Evolutionary conservation across 1,140 invertebrate genomes (phyloP), one percentile per base, ranked within the genome.

Genomic region (Calosoma granatense): DNA sequence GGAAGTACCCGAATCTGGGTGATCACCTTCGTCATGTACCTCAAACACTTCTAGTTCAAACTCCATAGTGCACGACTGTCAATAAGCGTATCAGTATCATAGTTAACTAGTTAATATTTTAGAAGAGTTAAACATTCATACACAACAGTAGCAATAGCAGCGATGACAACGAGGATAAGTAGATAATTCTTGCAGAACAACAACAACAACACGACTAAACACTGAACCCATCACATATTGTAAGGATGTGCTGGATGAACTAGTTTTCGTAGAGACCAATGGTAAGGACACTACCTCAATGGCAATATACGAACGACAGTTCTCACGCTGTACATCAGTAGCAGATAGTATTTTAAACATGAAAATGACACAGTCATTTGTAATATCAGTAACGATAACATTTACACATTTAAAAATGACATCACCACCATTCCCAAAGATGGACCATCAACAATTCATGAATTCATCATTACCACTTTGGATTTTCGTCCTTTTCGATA

Each of bases 21-120:
- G 62, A 41, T 68, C 67, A 59, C 59, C 64, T 20, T 68, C 65
- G 52, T 72, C 70, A 56, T 70, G 68, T 30, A 72, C 69, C 58
- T 72, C 70, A 56, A 72, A 72, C 52, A 72, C 68, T 64, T 72
- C 70, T 61, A 72, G 57, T 65, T 72, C 70, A 56, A 67, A 70
- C 63, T 72, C 70, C 70, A 72, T 72, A 52, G 39, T 51, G n/a
- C 9, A 47, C 9, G 9, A 11, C 41, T 11, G 9, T 22, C 6
- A 47, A 4, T 47, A 47, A 30, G 26, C 41, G 9, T 47, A 47
- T 47, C 41, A 47, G 9, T 6, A n/a, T n/a, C n/a, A n/a, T n/a
- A n/a, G n/a, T n/a, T n/a, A n/a, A n/a, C n/a, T n/a, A n/a, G n/a
- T n/a, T n/a, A n/a, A n/a, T n/a, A n/a, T n/a, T n/a, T n/a, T n/a